A percentile compares a stretch with the other conserved stretches of the same genome.
These are phyloP conservation scores for Pachypeltis micranthus DNA, from an alignment of 1,140 invertebrate species.

Conservation along the genomic window DNA sequence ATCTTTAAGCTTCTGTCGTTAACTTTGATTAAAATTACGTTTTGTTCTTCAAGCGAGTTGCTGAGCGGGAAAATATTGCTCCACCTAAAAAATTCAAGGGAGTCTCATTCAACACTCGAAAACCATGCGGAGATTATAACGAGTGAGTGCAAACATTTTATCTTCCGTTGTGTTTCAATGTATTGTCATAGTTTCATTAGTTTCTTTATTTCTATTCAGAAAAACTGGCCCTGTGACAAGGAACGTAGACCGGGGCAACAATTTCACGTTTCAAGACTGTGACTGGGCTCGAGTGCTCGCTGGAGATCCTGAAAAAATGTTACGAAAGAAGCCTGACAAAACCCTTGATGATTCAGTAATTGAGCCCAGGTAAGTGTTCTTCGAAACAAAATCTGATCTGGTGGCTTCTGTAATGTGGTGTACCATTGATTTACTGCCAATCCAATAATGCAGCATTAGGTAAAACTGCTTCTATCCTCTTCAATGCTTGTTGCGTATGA, in stretches of 20 bases:
- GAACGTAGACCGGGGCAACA: slow-evolving; percentile 6
- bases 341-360: too few species aligned
- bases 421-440: too few species aligned
- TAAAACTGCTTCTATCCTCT: too few species aligned
- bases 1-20: not conserved
- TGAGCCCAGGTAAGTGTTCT: too few species aligned
- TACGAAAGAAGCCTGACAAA: not conserved
- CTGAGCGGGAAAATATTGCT: not conserved
- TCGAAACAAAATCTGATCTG: too few species aligned
- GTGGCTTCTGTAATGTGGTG: too few species aligned
- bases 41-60: not conserved
- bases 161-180: not conserved
- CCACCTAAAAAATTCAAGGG: not conserved
- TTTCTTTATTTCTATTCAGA: not conserved
- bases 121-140: slow-evolving; percentile 3
- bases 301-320: slow-evolving; percentile 27
- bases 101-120: not conserved
- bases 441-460: too few species aligned
- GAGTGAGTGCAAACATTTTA: slow-evolving; percentile 8
- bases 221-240: slow-evolving; percentile 10
- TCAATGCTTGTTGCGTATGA: too few species aligned
- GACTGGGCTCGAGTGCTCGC: slow-evolving; percentile 29
- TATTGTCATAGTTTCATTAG: not conserved
- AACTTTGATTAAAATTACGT: not conserved
- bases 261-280: slow-evolving; percentile 25